Percentiles rank a stretch among this genome's conserved stretches.
phyloP scores from a whole-genome alignment of 2,113 vertebrate genomes.

The Anser cygnoides region DNA sequence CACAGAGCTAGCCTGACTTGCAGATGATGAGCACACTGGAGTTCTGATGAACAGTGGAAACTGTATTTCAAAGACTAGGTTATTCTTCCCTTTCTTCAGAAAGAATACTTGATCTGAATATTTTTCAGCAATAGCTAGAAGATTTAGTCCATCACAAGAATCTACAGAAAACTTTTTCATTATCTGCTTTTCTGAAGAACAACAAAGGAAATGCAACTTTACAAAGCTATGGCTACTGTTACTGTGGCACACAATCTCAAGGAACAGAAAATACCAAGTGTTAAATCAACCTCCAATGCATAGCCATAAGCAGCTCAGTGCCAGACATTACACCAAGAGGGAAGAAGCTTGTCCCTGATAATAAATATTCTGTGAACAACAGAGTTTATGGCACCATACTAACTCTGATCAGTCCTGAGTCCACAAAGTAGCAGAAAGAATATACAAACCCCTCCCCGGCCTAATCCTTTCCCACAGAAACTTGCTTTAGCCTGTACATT shows the following conservation, averaged over 20 bases:
- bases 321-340: not conserved
- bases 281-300: not conserved
- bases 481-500: not conserved
- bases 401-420: not conserved
- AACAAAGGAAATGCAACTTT: not conserved
- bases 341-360: not conserved
- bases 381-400: not conserved
- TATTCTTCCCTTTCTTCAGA: not conserved
- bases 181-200: not conserved
- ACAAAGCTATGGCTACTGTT: not conserved
- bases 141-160: not conserved
- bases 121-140: not conserved
- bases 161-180: not conserved
- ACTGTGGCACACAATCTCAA: not conserved
- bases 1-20: not conserved
- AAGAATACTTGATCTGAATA: not conserved
- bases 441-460: fast-evolving
- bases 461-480: not conserved
- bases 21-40: not conserved
- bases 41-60: not conserved
- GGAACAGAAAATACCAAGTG: not conserved
- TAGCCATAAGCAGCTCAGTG: not conserved
- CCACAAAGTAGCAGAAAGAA: not conserved
- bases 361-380: not conserved
- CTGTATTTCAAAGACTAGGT: not conserved